Evolutionary conservation across 2,797 vertebrate species (phyloP), one percentile per base, ranked within the genome.

Genomic region (Acridotheres tristis): DNA sequence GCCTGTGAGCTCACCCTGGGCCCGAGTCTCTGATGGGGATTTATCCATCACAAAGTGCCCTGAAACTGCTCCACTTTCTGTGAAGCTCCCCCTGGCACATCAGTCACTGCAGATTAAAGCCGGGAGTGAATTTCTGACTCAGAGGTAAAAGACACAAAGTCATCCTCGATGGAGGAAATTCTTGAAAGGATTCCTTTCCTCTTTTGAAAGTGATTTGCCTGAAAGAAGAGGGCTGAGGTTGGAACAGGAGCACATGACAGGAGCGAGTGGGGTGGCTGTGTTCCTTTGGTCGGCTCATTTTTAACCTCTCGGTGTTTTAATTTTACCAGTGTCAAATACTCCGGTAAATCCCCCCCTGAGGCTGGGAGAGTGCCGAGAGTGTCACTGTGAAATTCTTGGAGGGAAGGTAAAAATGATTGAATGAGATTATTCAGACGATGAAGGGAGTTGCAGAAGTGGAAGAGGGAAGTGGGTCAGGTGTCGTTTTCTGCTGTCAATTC

Each of bases 111-210:
- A 85, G 30, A 77, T 88, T 77, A 82, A 91, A 42, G 48, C 29
- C 92, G 81, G 84, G 67, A 93, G 59, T 42, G 38, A 51, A 48
- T 85, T 89, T 91, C 82, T 94, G 87, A 93, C 92, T 91, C 86
- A 76, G 62, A 84, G 30, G 34, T 94, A 54, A 38, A 43, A 29
- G 82, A 29, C 72, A 76, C 72, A 11, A 5, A n/a, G 82, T 32
- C 87, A 62, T 32, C 20, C 53, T 93, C 18, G 15, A 4, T 2
- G 29, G 5, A 29, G 57, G 89, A 87, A 96, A 83, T 90, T 94
- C 73, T 93, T 72, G 32, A 18, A 5, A 30, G 21, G 22, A 48
- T 80, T 91, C 85, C 69, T 94, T 90, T 74, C 32, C 61, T 15
- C 67, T 85, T 90, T 90, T 82, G 71, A 14, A 72, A 81, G 38